These are phyloP conservation scores for Lumbricus terrestris DNA, from an alignment of 2,888 invertebrate genomes.

Conservation along the genomic window DNA sequence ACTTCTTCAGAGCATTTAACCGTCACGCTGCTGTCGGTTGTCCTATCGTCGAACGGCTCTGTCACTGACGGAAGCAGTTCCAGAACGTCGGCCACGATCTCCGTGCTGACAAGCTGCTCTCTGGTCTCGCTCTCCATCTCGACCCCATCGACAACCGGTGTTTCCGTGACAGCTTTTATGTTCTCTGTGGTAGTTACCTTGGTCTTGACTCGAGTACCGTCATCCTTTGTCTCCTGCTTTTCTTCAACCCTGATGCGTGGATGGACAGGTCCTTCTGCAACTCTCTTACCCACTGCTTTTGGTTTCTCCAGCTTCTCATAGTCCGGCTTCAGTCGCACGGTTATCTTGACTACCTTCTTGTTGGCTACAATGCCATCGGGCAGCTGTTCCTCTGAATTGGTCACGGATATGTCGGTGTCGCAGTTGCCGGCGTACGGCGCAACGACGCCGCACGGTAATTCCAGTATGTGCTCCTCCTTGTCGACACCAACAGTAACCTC, in stretches of 20 bases:
- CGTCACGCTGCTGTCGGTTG: not conserved
- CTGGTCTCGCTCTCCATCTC: slow-evolving; percentile 15
- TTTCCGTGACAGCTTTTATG: slow-evolving; percentile 9
- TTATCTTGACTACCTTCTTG: slow-evolving; percentile 23
- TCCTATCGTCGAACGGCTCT: slow-evolving; percentile 3
- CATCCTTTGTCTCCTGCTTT: slow-evolving; percentile 18
- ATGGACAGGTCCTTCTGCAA: slow-evolving; percentile 19
- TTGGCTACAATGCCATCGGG: slow-evolving; percentile 19
- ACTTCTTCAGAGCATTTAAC: slow-evolving; percentile 13
- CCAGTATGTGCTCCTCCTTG: slow-evolving; percentile 18
- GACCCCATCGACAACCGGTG: slow-evolving; percentile 5
- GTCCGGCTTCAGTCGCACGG: slow-evolving; percentile 8
- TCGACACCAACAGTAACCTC: slow-evolving; percentile 14
- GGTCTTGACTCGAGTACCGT: slow-evolving; percentile 15
- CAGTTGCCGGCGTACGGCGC: slow-evolving; percentile 25
- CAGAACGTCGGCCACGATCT: slow-evolving; percentile 11
- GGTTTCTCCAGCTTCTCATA: not conserved
- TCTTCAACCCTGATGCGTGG: not conserved
- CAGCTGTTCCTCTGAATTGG: not conserved
- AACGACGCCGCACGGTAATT: slow-evolving; percentile 19
- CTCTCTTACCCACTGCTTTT: not conserved
- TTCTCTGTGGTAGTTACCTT: slow-evolving; percentile 15
- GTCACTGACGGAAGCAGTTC: slow-evolving; percentile 20
- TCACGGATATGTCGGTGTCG: slow-evolving; percentile 22
- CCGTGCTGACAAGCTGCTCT: slow-evolving; percentile 15